Evolutionary conservation across 2,113 vertebrate species (phyloP), one percentile per base, ranked within the genome.

Genomic region (Podilymbus podiceps): DNA sequence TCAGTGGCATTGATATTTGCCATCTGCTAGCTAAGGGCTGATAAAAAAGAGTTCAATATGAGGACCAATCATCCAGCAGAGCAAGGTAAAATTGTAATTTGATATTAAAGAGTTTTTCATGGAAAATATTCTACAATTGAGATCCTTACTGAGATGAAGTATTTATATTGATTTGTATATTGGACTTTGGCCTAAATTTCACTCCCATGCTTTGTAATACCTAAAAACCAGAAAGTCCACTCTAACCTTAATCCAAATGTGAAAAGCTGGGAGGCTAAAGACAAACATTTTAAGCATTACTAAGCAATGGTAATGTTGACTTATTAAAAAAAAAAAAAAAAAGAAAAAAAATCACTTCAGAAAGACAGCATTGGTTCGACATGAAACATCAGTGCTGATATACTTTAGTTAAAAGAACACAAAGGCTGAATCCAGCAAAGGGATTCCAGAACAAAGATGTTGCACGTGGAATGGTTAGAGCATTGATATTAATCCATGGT

Each of bases 281-380:
- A 2, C 10, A 24, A 76, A 31, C 7, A 79, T 30, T 64, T 64
- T 18, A 58, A 88, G 12, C 4, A 23, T 67, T 77, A 44, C 10
- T 17, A 56, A 56, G 31, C 30, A 82, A 42, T 21, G 27, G 12
- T 47, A 47, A 47, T 60, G 17, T 11, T 44, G 10, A 63, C 11
- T 67, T 21, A 59, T 0, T 6, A 73, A 21, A 2, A 19, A 17
- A 8, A 16, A 8, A 15, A 49, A 49, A 38, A 73, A 21, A 2
- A 19, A 17, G 7, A 16, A 8, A 15, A 49, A 49, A 38, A 17
- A 2, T 35, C 3, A 35, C 6, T 50, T 79, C 25, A 52, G 35
- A 80, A 83, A 28, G 3, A 64, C 14, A 14, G 13, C 28, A 18
- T 73, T 64, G 25, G 25, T 68, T 58, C 76, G 31, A 74, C 20